Conservation (phyloP, 2,888 invertebrate genomes). For the Athalia rosae region DNA sequence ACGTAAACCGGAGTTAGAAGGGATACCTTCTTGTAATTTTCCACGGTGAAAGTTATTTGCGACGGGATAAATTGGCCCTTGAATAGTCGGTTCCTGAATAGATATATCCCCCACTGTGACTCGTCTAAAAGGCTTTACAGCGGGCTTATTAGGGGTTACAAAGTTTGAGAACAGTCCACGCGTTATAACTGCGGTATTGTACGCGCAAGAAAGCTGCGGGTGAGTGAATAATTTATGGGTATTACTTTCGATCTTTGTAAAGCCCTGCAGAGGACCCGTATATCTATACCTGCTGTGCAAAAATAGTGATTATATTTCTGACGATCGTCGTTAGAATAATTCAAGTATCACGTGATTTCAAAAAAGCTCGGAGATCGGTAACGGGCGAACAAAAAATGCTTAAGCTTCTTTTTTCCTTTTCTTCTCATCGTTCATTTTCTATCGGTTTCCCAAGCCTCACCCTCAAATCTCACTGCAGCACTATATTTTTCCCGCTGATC, state of each 20-base stretch:
- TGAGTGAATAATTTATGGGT: conserved; percentile 17
- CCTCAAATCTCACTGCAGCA: too few species aligned
- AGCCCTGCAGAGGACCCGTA: not conserved
- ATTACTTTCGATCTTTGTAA: conserved; percentile 12
- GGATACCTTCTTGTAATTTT: not conserved
- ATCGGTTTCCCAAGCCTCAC: too few species aligned
- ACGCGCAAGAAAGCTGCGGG: conserved; percentile 6
- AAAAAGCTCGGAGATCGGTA: too few species aligned
- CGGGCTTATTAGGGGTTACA: conserved; percentile 10
- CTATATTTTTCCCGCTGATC: too few species aligned
- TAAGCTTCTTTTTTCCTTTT: too few species aligned
- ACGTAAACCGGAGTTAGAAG: not conserved
- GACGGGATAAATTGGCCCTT: conserved; percentile 15
- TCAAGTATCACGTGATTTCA: too few species aligned
- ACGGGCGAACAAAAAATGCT: too few species aligned
- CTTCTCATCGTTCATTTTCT: too few species aligned
- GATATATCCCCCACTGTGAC: not conserved
- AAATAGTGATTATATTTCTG: too few species aligned
- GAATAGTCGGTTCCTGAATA: conserved; percentile 12
- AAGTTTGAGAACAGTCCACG: conserved; percentile 18
- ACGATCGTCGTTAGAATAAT: too few species aligned
- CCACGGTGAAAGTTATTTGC: not conserved
- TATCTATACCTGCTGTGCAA: not conserved
- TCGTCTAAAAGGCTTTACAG: conserved; percentile 8
- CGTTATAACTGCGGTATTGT: not conserved